phyloP scores from a whole-genome alignment of 1,140 invertebrate genomes.

The Drosophila hydei region DNA sequence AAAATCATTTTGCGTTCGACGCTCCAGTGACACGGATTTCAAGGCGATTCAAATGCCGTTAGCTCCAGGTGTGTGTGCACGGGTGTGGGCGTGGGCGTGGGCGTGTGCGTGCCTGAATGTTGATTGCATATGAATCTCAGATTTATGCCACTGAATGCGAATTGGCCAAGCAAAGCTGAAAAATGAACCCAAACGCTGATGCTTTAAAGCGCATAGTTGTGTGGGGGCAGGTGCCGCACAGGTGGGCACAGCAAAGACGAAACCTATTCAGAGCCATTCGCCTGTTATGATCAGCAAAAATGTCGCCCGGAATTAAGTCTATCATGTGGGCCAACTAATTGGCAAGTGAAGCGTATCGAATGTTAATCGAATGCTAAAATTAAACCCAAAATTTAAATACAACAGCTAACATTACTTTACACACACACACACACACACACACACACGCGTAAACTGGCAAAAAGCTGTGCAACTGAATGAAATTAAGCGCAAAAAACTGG shows the following conservation, averaged over 20 bases:
- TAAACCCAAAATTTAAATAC: constrained; percentile 20
- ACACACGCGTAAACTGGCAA: too few relatives aligned
- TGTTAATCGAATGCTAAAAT: constrained; percentile 6
- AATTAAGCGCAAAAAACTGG: constrained; percentile 51
- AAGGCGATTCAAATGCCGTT: constrained; percentile 50
- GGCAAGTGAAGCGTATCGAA: constrained; percentile 5
- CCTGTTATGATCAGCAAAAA: background rate
- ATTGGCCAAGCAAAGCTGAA: background rate
- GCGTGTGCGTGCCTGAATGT: background rate
- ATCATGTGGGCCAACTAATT: background rate
- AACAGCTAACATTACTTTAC: background rate
- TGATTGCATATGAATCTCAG: background rate
- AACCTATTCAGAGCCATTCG: background rate
- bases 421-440: background rate
- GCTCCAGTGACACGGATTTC: constrained; percentile 60
- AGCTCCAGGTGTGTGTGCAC: background rate
- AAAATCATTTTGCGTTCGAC: constrained; percentile 54
- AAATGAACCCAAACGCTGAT: background rate
- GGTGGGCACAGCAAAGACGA: too few relatives aligned
- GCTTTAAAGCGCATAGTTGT: background rate
- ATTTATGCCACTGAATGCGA: constrained; percentile 5
- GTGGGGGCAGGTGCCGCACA: background rate
- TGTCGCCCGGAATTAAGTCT: background rate
- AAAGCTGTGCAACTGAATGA: constrained; percentile 28
- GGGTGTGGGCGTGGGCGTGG: background rate